Conservation (phyloP, 2,888 invertebrate genomes). For the Teleogryllus oceanicus region DNA sequence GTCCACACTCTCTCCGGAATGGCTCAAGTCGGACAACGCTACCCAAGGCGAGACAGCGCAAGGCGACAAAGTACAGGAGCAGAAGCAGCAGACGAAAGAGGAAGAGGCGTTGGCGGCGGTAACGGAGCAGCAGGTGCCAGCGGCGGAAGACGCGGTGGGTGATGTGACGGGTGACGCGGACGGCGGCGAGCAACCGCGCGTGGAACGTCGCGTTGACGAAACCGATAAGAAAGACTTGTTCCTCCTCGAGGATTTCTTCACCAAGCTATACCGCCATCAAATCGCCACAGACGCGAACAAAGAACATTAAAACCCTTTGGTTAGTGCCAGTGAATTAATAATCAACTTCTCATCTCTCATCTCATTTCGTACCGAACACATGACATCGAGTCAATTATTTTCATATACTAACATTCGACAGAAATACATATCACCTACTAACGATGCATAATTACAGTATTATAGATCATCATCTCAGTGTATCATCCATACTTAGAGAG, state of each 20-base stretch:
- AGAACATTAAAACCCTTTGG: background rate
- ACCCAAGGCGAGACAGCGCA: background rate
- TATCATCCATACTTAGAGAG: background rate
- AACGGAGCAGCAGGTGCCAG: background rate
- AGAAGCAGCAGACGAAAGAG: background rate
- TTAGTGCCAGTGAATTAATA: background rate
- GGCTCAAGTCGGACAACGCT: background rate
- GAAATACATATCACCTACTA: constrained; percentile 18
- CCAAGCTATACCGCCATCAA: constrained; percentile 20
- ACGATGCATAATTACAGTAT: background rate
- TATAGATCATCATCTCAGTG: constrained; percentile 1
- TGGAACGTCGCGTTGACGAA: background rate
- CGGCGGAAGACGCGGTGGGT: background rate
- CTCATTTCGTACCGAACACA: constrained; percentile 7
- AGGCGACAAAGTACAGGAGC: background rate
- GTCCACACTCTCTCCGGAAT: background rate
- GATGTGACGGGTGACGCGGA: background rate
- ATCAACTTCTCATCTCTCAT: constrained; percentile 18
- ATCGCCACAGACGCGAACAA: background rate
- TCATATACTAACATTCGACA: constrained; percentile 9
- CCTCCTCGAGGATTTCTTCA: constrained; percentile 20
- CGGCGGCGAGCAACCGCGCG: background rate
- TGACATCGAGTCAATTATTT: constrained; percentile 18
- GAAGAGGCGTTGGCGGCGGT: background rate
- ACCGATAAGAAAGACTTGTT: constrained; percentile 20